Conservation (phyloP, 2,797 vertebrate species). For the Lates japonicus region DNA sequence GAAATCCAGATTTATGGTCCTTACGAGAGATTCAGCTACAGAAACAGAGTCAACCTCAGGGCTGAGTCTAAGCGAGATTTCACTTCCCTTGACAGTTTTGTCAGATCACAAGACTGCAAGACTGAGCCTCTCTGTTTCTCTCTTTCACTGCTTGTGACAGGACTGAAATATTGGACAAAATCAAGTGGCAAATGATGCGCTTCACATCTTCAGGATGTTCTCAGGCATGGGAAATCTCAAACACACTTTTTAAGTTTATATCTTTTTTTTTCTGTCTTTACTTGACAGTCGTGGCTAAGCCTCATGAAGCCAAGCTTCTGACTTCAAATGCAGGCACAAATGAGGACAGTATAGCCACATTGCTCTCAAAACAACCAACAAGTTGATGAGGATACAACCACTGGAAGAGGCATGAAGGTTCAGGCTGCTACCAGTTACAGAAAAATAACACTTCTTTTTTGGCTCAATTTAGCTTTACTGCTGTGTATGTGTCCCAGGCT, state of each 20-base stretch:
- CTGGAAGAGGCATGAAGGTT: background rate
- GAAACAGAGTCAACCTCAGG: background rate
- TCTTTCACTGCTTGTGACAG: background rate
- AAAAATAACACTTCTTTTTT: background rate
- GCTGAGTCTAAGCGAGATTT: background rate
- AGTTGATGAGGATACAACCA: conserved; percentile 18
- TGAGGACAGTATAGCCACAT: background rate
- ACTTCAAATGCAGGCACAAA: background rate
- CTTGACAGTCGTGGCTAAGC: conserved; percentile 10
- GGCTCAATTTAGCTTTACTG: background rate
- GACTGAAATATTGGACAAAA: background rate
- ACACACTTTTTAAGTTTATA: background rate
- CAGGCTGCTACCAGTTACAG: background rate
- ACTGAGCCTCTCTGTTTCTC: background rate
- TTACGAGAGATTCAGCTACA: conserved; percentile 9
- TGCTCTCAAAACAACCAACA: too few relatives aligned
- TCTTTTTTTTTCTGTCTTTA: background rate
- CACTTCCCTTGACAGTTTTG: background rate
- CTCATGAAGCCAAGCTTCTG: background rate
- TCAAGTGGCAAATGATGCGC: background rate
- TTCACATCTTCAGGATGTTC: background rate
- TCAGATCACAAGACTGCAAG: background rate
- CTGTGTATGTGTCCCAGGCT: background rate
- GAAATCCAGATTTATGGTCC: conserved; percentile 39
- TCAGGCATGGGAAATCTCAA: background rate